Percentiles rank a stretch among this genome's conserved stretches.
Conservation (phyloP, 2,113 vertebrate genomes). For the Aphelocoma coerulescens region DNA sequence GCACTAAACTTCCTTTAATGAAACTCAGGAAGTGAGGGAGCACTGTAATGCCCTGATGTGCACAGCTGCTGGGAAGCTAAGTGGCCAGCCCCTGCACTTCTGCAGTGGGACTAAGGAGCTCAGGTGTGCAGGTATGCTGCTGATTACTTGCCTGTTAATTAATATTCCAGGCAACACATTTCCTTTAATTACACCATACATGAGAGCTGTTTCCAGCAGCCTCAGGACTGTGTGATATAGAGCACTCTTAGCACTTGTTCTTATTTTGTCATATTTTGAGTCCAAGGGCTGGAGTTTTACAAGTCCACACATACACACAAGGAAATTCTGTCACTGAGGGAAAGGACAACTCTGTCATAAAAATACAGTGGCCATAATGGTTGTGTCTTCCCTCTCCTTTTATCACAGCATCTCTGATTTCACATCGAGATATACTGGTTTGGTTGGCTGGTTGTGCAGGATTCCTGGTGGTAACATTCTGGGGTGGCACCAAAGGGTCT, state of each 20-base stretch:
- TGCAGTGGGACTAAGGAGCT: neutral
- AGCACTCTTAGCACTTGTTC: neutral
- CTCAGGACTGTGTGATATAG: accelerated
- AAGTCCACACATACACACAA: accelerated
- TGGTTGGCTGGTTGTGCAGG: neutral
- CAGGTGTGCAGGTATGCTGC: neutral
- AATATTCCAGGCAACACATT: neutral
- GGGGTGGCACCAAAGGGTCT: neutral
- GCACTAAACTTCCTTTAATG: slow-evolving; percentile 30
- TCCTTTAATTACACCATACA: neutral
- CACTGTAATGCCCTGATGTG: neutral
- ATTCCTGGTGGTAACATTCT: neutral
- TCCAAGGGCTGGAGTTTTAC: neutral
- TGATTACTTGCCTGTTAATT: slow-evolving; percentile 13
- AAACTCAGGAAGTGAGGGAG: neutral
- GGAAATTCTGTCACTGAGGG: neutral
- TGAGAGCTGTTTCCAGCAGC: neutral
- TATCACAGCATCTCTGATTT: neutral
- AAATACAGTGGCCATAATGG: neutral
- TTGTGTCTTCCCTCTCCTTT: neutral
- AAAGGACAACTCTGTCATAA: neutral
- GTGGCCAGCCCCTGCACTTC: neutral
- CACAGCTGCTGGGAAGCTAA: neutral
- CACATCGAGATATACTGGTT: neutral
- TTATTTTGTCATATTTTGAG: neutral